Evolutionary conservation across 2,797 vertebrate species (phyloP), one percentile per base, ranked within the genome.

Genomic region (Euthynnus affinis): DNA sequence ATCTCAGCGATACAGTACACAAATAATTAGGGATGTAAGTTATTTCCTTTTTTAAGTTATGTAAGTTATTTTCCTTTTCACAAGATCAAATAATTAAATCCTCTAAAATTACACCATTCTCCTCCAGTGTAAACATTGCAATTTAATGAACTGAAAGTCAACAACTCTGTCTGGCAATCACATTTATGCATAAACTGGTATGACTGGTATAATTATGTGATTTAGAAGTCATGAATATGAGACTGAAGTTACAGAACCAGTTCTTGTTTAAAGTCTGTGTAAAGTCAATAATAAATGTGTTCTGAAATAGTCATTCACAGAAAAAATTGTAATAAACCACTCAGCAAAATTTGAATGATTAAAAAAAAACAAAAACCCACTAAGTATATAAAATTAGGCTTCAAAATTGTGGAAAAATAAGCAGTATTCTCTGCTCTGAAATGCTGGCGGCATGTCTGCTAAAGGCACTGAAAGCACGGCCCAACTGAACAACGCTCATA

Each of bases 11-110:
- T 66, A 27, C 32, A 59, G 5, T 29, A 20, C 15, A 10, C 52
- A 3, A 10, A 27, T 48, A 1, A 0, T 40, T n/a, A 12, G 12
- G 14, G 27, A 20, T 3, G 0, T 3, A 13, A 9, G 5, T 34
- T 52, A 3, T 58, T 37, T 40, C 3, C 18, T 23, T 29, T 29
- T 29, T 3, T 29, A 29, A 29, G 27, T 29, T 29, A 20, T 8
- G 0, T 6, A 13, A 9, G 5, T 34, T 52, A 4, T 58, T 37
- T 40, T 29, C 3, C 13, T 23, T 14, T 56, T 18, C 20, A 49
- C 5, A 23, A 52, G 9, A 58, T 15, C 20, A 42, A 22, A 40
- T 59, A 40, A 22, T 49, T 20, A 22, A 58, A 49, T 27, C 29
- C 22, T 22, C 8, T 57, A 18, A 62, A 23, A n/a, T n/a, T 1